Evolutionary conservation across 2,113 vertebrate genomes (phyloP).

Genomic region (Lepus europaeus): DNA sequence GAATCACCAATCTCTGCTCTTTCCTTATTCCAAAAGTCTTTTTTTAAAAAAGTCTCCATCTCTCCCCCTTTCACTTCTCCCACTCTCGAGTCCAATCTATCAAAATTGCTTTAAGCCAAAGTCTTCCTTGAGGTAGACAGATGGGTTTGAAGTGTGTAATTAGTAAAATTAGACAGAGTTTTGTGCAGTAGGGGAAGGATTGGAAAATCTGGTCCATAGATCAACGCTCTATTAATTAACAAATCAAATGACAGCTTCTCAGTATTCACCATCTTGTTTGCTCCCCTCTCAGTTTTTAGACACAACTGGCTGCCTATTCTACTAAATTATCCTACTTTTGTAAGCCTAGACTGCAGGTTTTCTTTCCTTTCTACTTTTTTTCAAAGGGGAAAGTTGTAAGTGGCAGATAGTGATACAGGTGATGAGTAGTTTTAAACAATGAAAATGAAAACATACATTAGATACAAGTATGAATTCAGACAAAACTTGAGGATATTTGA

Average conservation of each 20-base stretch:
- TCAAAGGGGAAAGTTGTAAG: neutral
- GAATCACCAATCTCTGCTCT: neutral
- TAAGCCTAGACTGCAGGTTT: neutral
- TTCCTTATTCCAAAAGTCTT: neutral
- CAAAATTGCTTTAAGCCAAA: constrained; percentile 20
- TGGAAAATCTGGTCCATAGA: neutral
- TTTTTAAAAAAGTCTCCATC: neutral
- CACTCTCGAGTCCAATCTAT: neutral
- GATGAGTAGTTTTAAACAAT: neutral
- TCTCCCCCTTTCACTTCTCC: neutral
- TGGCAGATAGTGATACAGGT: neutral
- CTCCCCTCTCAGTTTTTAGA: neutral
- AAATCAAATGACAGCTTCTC: constrained; percentile 4
- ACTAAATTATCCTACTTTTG: neutral
- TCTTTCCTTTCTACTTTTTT: constrained; percentile 4
- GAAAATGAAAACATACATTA: neutral
- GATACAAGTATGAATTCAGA: neutral
- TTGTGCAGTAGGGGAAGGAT: neutral
- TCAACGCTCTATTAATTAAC: neutral
- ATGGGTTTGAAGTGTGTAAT: neutral
- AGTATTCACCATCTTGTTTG: neutral
- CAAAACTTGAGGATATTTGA: neutral
- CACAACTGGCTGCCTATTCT: neutral
- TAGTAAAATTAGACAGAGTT: constrained; percentile 5
- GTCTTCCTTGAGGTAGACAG: neutral